Evolutionary conservation across 2,113 vertebrate species (phyloP), one percentile per base, ranked within the genome.

Genomic region (Chaetodon trifascialis): DNA sequence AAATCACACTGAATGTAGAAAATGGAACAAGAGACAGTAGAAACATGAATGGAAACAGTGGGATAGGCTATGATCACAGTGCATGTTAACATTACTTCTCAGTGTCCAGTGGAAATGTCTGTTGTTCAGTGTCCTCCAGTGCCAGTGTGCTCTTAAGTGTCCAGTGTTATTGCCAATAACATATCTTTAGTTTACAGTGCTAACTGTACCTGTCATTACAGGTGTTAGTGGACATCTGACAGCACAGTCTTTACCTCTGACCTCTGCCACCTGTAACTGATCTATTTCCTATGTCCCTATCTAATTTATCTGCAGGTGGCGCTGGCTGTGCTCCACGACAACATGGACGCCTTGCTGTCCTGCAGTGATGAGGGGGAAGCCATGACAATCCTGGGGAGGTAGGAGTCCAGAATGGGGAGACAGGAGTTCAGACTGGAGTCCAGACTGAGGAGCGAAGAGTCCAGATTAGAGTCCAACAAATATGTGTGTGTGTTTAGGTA

Each of bases 351-450:
- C 46, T 91, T 99, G 65, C 92, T 99, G 67, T 93, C 92, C 91
- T 98, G 97, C 89, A 95, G 73, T 2, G 98, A 99, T 0, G 98
- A 99, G 86, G 98, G 98, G 63, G 98, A 99, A 90, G 98, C 98
- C 91, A 99, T 99, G 98, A 99, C 98, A 76, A 93, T 98, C 86
- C 95, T 99, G 89, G 98, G 98, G 91, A 96, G 98, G 98, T 99
- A 51, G 21, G 42, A 11, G 38, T 56, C 56, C 16, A 17, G 10
- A 30, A 94, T 98, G 87, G 97, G 97, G 91, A 14, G 19, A 54
- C 14, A 34, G 14, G 23, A 44, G 30, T 30, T 30, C 30, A 30
- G 30, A 30, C 30, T 30, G 30, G 30, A 30, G 30, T 30, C 30
- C 30, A 30, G 30, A 30, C 30, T 30, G 30, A 30, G 30, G 30